Percentiles rank a stretch among this genome's conserved stretches.
Conservation (phyloP, 2,888 invertebrate genomes). For the Eilema sororculum region DNA sequence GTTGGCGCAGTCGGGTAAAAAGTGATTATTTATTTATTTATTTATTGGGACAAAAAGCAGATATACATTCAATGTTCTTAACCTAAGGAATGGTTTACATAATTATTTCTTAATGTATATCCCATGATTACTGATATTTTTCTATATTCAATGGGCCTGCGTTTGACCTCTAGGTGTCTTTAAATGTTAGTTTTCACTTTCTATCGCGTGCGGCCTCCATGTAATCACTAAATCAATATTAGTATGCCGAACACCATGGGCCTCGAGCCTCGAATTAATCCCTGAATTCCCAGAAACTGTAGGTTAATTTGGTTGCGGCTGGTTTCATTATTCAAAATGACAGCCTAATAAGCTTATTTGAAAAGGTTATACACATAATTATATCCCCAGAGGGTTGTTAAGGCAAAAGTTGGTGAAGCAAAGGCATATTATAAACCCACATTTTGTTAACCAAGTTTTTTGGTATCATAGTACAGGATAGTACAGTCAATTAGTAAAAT, state of each 20-base stretch:
- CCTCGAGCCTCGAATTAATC: not conserved
- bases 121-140: not conserved
- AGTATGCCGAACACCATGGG: not conserved
- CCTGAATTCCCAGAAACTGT: not conserved
- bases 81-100: too few relatives aligned
- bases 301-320: not conserved
- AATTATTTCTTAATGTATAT: too few relatives aligned
- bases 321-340: not conserved
- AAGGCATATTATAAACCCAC: not conserved
- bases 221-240: slow-evolving; percentile 19
- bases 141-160: too few relatives aligned
- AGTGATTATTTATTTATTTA: too few relatives aligned
- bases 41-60: too few relatives aligned
- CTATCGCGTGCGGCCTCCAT: slow-evolving; percentile 3
- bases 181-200: not conserved
- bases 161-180: too few relatives aligned
- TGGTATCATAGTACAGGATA: too few relatives aligned
- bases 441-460: not conserved
- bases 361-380: slow-evolving; percentile 7
- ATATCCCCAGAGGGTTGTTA: not conserved
- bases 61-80: too few relatives aligned
- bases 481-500: too few relatives aligned
- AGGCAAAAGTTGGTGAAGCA: not conserved
- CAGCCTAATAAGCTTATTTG: not conserved
- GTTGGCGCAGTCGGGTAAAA: too few relatives aligned